Evolutionary conservation across 2,888 invertebrate genomes (phyloP), one percentile per base, ranked within the genome.

Genomic region (Caenorhabditis plicata): DNA sequence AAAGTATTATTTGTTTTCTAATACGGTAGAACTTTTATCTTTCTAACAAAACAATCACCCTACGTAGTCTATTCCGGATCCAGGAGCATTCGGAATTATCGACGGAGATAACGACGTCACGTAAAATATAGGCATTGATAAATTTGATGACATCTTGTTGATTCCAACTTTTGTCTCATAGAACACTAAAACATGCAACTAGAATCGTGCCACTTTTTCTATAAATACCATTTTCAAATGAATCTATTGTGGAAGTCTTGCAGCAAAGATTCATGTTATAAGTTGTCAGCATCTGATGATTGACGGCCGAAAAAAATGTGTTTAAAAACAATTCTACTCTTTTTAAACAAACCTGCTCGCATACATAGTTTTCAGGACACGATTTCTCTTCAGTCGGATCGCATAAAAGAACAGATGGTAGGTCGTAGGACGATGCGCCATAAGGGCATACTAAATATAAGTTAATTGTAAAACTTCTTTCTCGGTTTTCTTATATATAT

Each of bases 141-240:
- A 32, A 22, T 73, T 70, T 4, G 64, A 64, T 9, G 71, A 71
- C 66, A 68, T 63, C 47, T 73, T 73, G 56, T 73, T 73, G 45
- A 73, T 73, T 15, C 68, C 71, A 11, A 73, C 73, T 52, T 72
- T 73, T 11, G 73, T 72, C 38, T 73, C 73, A 44, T 73, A 73
- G 43, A 73, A 73, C 8, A 73, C 73, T 73, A 33, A 48, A 68
- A 40, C 1, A 22, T 31, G 7, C 26, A 11, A n/a, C 20, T 13
- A 13, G 15, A 23, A 3, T 20, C 11, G n/a, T 7, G 31, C 11
- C 15, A 33, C 11, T 40, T n/a, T 19, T 29, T 3, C 25, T 11
- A 25, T n/a, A 19, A 4, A n/a, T 29, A 71, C 73, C 73, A 39
- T 73, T 73, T 40, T 70, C 71, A 48, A 70, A 73, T 4, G 63